These are phyloP conservation scores for Myiothlypis chrysogaster DNA, from an alignment of 2,797 vertebrate species.

Conservation along the genomic window DNA sequence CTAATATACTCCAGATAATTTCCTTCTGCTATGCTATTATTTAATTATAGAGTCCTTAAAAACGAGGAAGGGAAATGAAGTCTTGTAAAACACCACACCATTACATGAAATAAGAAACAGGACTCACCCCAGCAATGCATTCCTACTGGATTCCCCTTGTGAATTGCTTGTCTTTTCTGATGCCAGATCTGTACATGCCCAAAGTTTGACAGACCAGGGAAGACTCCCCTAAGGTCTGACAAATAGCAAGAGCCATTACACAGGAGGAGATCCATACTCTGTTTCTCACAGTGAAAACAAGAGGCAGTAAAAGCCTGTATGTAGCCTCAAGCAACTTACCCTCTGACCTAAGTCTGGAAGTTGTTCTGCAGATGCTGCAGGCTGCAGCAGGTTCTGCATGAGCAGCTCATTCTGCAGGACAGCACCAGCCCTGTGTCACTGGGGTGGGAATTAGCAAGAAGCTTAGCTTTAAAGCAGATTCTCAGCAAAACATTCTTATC, in stretches of 20 bases:
- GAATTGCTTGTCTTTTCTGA: background rate
- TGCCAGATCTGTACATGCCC: background rate
- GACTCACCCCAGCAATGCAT: background rate
- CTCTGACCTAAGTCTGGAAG: background rate
- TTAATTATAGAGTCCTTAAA: background rate
- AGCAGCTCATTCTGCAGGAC: background rate
- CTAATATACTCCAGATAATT: background rate
- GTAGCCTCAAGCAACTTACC: background rate
- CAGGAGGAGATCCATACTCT: background rate
- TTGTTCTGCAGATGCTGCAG: background rate
- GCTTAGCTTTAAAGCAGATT: background rate
- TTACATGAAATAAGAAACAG: background rate
- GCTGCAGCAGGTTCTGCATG: background rate
- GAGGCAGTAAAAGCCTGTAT: background rate
- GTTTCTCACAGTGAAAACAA: background rate
- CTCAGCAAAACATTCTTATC: background rate
- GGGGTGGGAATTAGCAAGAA: background rate
- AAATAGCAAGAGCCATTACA: background rate
- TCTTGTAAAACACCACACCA: background rate
- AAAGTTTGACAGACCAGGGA: background rate
- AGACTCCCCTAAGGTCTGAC: background rate
- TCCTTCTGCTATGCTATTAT: background rate
- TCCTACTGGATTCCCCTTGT: background rate
- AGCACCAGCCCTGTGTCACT: background rate
- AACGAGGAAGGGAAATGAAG: background rate